phyloP scores from a whole-genome alignment of 2,888 invertebrate species.

The Tiliacea citrago region DNA sequence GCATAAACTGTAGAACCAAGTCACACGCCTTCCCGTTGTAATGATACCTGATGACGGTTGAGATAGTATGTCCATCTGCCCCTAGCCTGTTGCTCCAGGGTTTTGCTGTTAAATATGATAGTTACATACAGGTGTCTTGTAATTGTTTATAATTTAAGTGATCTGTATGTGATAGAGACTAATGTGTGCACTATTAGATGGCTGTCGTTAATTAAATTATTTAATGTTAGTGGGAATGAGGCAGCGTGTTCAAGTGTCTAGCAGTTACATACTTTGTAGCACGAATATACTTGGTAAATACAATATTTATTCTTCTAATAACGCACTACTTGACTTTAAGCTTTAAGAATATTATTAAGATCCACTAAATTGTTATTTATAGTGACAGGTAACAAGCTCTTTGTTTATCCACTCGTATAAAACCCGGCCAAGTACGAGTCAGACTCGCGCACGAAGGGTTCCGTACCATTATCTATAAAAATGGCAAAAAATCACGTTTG shows the following conservation, averaged over 20 bases:
- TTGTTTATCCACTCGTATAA: neutral
- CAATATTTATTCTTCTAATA: neutral
- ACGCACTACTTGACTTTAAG: neutral
- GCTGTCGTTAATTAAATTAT: slow-evolving; percentile 21
- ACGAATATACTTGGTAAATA: neutral
- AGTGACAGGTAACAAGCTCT: neutral
- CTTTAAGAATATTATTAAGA: neutral
- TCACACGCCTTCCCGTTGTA: slow-evolving; percentile 50
- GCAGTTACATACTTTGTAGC: slow-evolving; percentile 2
- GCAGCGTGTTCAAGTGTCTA: neutral
- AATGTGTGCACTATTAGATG: slow-evolving; percentile 33
- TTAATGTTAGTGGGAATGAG: neutral
- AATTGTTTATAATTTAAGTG: slow-evolving; percentile 44
- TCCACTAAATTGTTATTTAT: neutral
- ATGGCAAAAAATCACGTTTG: too few relatives aligned
- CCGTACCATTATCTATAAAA: too few relatives aligned
- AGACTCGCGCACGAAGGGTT: too few relatives aligned
- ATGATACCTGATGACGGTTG: slow-evolving; percentile 43
- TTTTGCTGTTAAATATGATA: slow-evolving; percentile 30
- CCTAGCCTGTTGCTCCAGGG: slow-evolving; percentile 1
- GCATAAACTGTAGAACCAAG: slow-evolving; percentile 44
- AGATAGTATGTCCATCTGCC: slow-evolving; percentile 48
- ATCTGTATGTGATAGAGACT: slow-evolving; percentile 32
- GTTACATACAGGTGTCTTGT: slow-evolving; percentile 36
- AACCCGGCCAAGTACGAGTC: too few relatives aligned